Conservation (phyloP, 2,797 vertebrate species). For the Aldrovandia affinis region DNA sequence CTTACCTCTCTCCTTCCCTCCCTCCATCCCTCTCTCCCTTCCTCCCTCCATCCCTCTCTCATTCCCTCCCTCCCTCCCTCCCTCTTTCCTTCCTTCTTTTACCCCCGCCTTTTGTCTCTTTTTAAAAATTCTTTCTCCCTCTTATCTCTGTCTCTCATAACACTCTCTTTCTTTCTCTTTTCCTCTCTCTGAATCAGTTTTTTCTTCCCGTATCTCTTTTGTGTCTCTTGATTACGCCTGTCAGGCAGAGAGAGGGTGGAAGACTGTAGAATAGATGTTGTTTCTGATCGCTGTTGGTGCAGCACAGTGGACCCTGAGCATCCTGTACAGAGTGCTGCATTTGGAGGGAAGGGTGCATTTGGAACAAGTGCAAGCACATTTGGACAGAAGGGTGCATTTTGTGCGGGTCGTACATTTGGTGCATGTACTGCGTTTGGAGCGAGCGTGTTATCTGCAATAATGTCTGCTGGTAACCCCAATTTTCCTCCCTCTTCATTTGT, state of each 20-base stretch:
- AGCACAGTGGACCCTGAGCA: neutral
- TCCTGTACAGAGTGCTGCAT: slow-evolving; percentile 18
- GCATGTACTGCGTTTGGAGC: neutral
- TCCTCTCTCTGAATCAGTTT: neutral
- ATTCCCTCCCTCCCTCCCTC: neutral
- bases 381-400: neutral
- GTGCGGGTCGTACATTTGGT: neutral
- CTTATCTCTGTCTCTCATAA: neutral
- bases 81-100: neutral
- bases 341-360: slow-evolving; percentile 2
- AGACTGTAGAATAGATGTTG: slow-evolving; percentile 17
- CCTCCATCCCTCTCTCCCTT: neutral
- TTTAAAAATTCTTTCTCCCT: neutral
- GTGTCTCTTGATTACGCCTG: neutral
- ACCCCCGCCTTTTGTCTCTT: neutral
- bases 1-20: neutral
- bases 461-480: neutral
- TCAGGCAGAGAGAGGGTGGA: neutral
- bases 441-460: neutral
- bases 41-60: neutral
- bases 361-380: neutral
- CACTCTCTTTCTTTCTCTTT: neutral
- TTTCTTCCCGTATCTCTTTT: neutral
- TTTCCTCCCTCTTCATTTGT: slow-evolving; percentile 2
- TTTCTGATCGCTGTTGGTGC: slow-evolving; percentile 37